A percentile compares a stretch with the other conserved stretches of the same genome.
These are phyloP conservation scores for Octonoba sinensis DNA, from an alignment of 2,888 invertebrate genomes.

Conservation along the genomic window DNA sequence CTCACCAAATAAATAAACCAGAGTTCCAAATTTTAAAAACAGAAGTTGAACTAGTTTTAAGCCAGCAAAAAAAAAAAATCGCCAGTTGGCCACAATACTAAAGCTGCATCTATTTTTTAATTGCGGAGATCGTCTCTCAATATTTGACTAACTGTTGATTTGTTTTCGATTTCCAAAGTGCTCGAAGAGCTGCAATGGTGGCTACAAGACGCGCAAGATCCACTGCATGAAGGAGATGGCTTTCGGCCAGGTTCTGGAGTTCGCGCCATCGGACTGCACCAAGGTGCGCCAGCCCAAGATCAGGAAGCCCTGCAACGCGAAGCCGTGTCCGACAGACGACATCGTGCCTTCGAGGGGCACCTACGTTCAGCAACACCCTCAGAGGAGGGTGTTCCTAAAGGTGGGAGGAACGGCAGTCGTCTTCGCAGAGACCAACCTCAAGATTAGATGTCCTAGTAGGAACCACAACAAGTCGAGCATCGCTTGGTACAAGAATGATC, in stretches of 20 bases:
- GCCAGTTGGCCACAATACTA: too few species aligned
- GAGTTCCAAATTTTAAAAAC: too few species aligned
- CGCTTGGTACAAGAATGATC: conserved; percentile 89
- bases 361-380: conserved; percentile 86
- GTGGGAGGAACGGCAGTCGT: conserved; percentile 92
- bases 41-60: too few species aligned
- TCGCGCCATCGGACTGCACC: conserved; percentile 79
- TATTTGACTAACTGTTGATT: too few species aligned
- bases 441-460: conserved; percentile 86
- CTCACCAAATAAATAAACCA: too few species aligned
- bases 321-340: conserved; percentile 78
- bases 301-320: conserved; percentile 87
- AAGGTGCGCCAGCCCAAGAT: conserved; percentile 78
- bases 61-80: too few species aligned
- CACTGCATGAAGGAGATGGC: conserved; percentile 92
- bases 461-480: conserved; percentile 72
- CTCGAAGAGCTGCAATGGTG: conserved; percentile 92
- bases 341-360: conserved; percentile 26
- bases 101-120: too few species aligned
- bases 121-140: too few species aligned
- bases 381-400: conserved; percentile 85
- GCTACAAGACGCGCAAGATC: conserved; percentile 85
- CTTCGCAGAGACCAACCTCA: conserved; percentile 90
- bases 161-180: conserved; percentile 75
- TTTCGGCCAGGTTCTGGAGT: conserved; percentile 88